Percentiles rank a stretch among this genome's conserved stretches.
Evolutionary conservation across 1,140 invertebrate species (phyloP).

Genomic region (Callitettix versicolor): DNA sequence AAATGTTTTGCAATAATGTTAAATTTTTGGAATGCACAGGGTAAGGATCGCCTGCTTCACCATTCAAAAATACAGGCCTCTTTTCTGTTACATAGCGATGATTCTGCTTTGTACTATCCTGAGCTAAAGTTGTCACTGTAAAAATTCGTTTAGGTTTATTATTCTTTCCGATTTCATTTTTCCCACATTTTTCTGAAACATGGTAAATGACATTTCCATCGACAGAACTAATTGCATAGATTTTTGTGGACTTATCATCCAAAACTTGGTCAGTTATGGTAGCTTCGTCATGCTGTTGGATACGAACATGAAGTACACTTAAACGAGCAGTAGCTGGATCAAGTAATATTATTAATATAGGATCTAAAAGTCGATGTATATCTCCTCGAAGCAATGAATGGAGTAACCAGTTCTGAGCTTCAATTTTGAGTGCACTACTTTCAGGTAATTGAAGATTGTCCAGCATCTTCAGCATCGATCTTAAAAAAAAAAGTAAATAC

Average conservation of each 20-base stretch:
- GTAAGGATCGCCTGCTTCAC: conserved; percentile 25
- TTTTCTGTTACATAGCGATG: conserved; percentile 39
- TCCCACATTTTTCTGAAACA: conserved; percentile 33
- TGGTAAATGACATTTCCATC: conserved; percentile 81
- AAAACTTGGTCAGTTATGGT: background rate
- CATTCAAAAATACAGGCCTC: conserved; percentile 40
- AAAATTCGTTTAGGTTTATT: conserved; percentile 30
- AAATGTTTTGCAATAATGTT: conserved; percentile 37
- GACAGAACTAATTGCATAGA: conserved; percentile 77
- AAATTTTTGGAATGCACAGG: conserved; percentile 35
- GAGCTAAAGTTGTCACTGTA: conserved; percentile 37
- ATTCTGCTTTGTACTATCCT: conserved; percentile 31
- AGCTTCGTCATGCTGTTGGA: conserved; percentile 12
- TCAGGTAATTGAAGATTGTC: conserved; percentile 61
- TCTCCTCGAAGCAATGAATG: conserved; percentile 66
- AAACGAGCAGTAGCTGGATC: conserved; percentile 74
- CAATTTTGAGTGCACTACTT: conserved; percentile 53
- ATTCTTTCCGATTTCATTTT: conserved; percentile 3
- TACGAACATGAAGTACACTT: conserved; percentile 63
- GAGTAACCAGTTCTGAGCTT: conserved; percentile 60
- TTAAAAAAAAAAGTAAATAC: conserved; percentile 30
- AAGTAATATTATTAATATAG: conserved; percentile 65
- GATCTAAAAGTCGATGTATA: conserved; percentile 65
- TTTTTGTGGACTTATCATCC: conserved; percentile 45
- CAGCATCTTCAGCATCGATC: conserved; percentile 62